phyloP scores from a whole-genome alignment of 2,888 invertebrate genomes.

The Philereme vetulata region DNA sequence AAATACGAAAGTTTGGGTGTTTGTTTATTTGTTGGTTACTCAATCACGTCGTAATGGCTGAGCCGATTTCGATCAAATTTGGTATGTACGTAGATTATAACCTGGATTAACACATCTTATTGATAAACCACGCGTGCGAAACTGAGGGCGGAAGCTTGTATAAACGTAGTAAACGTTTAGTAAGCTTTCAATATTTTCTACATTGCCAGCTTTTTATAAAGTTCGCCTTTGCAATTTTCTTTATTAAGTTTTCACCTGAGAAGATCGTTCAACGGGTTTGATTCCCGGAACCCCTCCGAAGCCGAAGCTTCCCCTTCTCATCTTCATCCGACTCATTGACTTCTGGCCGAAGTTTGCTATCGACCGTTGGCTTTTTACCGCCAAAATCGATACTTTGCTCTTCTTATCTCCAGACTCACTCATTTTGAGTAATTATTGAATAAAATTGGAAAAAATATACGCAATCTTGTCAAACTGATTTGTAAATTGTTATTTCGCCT shows the following conservation, averaged over 20 bases:
- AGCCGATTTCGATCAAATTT: no score
- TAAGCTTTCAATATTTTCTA: no score
- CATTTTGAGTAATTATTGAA: slow-evolving; percentile 21
- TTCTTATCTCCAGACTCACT: slow-evolving; percentile 42
- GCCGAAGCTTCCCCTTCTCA: slow-evolving; percentile 63
- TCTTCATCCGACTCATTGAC: slow-evolving; percentile 58
- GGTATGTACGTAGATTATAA: no score
- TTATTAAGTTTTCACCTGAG: slow-evolving; percentile 49
- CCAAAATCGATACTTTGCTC: slow-evolving; percentile 50
- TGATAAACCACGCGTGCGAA: no score
- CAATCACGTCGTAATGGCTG: no score
- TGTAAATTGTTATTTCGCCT: neutral
- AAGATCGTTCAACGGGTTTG: slow-evolving; percentile 57
- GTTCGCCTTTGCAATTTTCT: neutral
- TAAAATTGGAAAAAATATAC: neutral
- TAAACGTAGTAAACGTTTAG: no score
- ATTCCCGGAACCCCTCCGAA: slow-evolving; percentile 62
- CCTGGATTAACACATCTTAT: no score
- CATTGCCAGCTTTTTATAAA: no score
- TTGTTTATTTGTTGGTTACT: no score
- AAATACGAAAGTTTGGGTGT: no score
- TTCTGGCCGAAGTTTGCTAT: slow-evolving; percentile 39
- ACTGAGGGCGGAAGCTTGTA: no score
- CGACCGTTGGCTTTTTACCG: slow-evolving; percentile 45
- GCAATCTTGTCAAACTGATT: neutral